These are phyloP conservation scores for Papilio protenor DNA, from an alignment of 2,888 invertebrate species.

Conservation along the genomic window DNA sequence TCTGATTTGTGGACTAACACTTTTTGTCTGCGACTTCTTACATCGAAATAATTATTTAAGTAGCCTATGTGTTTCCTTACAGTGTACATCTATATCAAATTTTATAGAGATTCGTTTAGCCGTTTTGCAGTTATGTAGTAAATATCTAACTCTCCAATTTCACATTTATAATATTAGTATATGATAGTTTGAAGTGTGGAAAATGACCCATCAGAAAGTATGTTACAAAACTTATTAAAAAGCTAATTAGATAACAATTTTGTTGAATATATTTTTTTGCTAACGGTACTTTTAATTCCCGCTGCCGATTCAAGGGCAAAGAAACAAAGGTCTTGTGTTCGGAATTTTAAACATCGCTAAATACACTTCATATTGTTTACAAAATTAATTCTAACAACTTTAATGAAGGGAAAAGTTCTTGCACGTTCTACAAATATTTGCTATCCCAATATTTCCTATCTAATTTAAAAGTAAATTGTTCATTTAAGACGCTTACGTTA, in stretches of 20 bases:
- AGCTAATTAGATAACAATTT: not conserved
- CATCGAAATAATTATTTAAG: too few species aligned
- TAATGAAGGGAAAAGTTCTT: slow-evolving; percentile 18
- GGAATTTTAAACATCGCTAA: slow-evolving; percentile 17
- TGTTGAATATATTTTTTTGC: not conserved
- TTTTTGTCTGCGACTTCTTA: too few species aligned
- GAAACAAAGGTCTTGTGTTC: slow-evolving; percentile 16
- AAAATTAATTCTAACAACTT: slow-evolving; percentile 18
- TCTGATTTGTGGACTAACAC: too few species aligned
- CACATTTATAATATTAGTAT: too few species aligned
- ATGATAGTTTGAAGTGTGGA: too few species aligned
- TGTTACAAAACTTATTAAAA: not conserved
- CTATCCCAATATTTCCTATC: not conserved
- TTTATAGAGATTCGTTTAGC: too few species aligned
- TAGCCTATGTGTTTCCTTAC: too few species aligned
- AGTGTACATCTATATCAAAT: too few species aligned
- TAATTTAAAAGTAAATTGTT: not conserved
- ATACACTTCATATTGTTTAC: slow-evolving; percentile 12
- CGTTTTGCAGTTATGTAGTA: too few species aligned
- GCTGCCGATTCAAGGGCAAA: not conserved
- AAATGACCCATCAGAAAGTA: too few species aligned
- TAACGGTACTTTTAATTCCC: slow-evolving; percentile 2
- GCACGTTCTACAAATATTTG: slow-evolving; percentile 7
- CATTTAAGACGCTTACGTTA: too few species aligned
- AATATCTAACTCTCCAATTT: too few species aligned